Conservation (phyloP, 2,113 vertebrate genomes). For the Sigmodon hispidus region DNA sequence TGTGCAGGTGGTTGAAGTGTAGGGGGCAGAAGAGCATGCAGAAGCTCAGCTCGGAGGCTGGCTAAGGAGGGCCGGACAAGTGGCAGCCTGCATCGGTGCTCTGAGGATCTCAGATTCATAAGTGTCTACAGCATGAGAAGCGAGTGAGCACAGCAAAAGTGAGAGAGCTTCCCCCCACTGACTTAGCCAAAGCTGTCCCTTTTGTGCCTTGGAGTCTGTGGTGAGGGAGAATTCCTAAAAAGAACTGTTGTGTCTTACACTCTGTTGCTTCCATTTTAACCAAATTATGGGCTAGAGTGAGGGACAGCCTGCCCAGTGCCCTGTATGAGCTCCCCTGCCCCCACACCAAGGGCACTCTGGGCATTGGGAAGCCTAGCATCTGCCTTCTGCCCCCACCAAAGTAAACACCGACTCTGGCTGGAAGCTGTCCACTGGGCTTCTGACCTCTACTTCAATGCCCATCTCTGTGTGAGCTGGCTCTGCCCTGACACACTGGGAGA, state of each 20-base stretch:
- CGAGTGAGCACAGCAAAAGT: neutral
- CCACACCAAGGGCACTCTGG: neutral
- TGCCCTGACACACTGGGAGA: neutral
- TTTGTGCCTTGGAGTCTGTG: neutral
- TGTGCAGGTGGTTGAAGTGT: neutral
- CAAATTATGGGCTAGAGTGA: neutral
- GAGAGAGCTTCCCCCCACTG: too few species aligned
- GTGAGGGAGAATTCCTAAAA: neutral
- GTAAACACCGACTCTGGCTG: neutral
- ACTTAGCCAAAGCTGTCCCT: neutral
- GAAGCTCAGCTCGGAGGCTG: neutral
- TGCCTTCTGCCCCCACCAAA: neutral
- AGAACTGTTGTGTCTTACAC: neutral
- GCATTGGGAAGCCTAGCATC: neutral
- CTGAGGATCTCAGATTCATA: neutral
- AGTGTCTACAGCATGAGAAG: too few species aligned
- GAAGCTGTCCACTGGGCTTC: neutral
- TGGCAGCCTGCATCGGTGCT: neutral
- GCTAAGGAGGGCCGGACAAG: neutral
- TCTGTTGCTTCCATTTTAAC: neutral
- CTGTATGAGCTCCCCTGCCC: neutral
- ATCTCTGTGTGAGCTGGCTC: neutral
- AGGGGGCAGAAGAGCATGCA: neutral
- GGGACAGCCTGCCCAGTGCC: neutral
- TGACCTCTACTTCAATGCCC: neutral